A percentile compares a stretch with the other conserved stretches of the same genome.
Evolutionary conservation across 1,140 invertebrate species (phyloP).

Genomic region (Arctopsyche grandis): DNA sequence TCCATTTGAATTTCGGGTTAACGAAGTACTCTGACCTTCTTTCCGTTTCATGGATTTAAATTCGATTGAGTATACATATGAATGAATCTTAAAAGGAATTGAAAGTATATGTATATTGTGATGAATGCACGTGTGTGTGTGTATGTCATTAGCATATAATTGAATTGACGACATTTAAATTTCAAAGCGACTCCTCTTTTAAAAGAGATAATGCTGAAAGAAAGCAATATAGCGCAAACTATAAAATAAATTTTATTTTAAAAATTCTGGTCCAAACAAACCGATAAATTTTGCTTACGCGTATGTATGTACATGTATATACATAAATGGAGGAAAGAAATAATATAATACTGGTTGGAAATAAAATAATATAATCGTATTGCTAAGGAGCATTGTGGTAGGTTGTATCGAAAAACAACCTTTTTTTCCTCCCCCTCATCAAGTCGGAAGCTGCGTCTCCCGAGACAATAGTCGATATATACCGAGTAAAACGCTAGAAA

Average conservation of each 20-base stretch:
- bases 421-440: not conserved
- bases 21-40: not conserved
- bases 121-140: not conserved
- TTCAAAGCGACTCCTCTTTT: not conserved
- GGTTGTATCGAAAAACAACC: too few relatives aligned
- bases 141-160: not conserved
- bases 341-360: too few relatives aligned
- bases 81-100: not conserved
- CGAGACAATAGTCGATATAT: conserved; percentile 1
- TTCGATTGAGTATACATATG: not conserved
- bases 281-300: too few relatives aligned
- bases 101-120: not conserved
- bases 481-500: not conserved
- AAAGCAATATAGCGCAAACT: not conserved
- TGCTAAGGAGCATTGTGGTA: too few relatives aligned
- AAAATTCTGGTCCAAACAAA: too few relatives aligned
- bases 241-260: too few relatives aligned
- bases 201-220: not conserved
- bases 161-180: not conserved
- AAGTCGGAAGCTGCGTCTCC: not conserved
- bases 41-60: not conserved
- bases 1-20: conserved; percentile 7
- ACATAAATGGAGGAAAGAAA: too few relatives aligned
- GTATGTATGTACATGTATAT: too few relatives aligned
- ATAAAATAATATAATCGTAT: too few relatives aligned